Conservation (phyloP, 2,888 invertebrate species). For the Orthosia incerta region DNA sequence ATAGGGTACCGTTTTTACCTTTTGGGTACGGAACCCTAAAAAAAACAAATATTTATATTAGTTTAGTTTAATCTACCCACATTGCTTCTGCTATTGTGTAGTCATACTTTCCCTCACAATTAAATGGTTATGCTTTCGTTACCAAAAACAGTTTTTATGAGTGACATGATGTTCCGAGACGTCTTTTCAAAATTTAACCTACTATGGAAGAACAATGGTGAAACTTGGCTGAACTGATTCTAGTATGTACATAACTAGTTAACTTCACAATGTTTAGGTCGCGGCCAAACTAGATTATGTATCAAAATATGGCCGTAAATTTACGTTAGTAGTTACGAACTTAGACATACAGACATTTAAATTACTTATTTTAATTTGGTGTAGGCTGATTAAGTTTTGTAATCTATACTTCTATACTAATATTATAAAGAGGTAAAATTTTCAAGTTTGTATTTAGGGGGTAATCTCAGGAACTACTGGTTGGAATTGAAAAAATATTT, state of each 20-base stretch:
- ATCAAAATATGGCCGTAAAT: neutral
- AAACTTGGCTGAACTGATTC: constrained; percentile 28
- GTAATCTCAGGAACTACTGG: no score
- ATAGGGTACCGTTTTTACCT: no score
- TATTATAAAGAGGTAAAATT: no score
- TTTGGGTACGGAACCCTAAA: no score
- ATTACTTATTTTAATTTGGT: constrained; percentile 18
- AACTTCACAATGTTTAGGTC: constrained; percentile 25
- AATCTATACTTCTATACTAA: no score
- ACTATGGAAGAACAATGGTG: constrained; percentile 52
- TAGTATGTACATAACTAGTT: neutral
- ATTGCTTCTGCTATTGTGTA: constrained; percentile 18
- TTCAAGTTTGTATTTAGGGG: no score
- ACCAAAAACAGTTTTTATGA: constrained; percentile 6
- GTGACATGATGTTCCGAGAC: constrained; percentile 11
- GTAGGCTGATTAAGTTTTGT: no score
- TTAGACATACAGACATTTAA: neutral
- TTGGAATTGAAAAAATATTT: no score
- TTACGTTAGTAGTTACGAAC: neutral
- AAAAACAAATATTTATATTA: no score
- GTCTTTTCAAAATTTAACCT: constrained; percentile 38
- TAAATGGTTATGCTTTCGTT: constrained; percentile 40
- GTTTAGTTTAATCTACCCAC: no score
- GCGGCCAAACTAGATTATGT: constrained; percentile 15
- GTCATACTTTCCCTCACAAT: constrained; percentile 32